Conservation (phyloP, 2,113 vertebrate genomes). For the Gymnocephalus cernua region DNA sequence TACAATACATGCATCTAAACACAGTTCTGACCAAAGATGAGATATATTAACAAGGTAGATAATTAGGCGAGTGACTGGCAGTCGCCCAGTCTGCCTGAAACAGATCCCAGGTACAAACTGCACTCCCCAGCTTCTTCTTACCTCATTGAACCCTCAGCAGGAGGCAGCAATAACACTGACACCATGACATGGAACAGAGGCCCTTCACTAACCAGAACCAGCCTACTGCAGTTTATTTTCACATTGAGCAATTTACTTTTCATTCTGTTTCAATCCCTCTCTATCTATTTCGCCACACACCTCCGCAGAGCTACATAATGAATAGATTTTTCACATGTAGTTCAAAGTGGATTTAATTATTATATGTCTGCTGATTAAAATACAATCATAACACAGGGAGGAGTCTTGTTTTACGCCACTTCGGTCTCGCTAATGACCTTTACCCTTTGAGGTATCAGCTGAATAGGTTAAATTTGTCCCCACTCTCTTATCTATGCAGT, state of each 20-base stretch:
- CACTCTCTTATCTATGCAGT: slow-evolving; percentile 7
- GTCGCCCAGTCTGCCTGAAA: neutral
- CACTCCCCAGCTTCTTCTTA: slow-evolving; percentile 23
- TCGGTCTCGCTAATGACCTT: neutral
- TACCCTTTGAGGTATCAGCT: slow-evolving; percentile 11
- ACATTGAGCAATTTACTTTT: slow-evolving; percentile 35
- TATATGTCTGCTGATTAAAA: neutral
- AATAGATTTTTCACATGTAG: neutral
- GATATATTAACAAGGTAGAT: slow-evolving; percentile 5
- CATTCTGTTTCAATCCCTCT: slow-evolving; percentile 8
- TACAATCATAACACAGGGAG: neutral
- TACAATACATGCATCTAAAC: neutral
- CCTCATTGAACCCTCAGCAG: slow-evolving; percentile 20
- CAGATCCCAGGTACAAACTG: slow-evolving; percentile 20
- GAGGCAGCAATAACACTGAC: slow-evolving; percentile 48
- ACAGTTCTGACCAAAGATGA: neutral
- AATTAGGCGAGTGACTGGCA: slow-evolving; percentile 5
- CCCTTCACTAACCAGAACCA: slow-evolving; percentile 40
- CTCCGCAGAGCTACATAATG: neutral
- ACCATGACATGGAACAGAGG: slow-evolving; percentile 29
- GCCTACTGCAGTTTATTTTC: slow-evolving; percentile 31
- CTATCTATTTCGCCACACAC: neutral
- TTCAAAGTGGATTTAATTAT: slow-evolving; percentile 1
- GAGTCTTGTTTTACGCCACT: neutral
- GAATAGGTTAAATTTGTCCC: slow-evolving; percentile 6